A percentile compares a stretch with the other conserved stretches of the same genome.
Conservation (phyloP, 2,113 vertebrate genomes). For the Protobothrops flavoviridis region DNA sequence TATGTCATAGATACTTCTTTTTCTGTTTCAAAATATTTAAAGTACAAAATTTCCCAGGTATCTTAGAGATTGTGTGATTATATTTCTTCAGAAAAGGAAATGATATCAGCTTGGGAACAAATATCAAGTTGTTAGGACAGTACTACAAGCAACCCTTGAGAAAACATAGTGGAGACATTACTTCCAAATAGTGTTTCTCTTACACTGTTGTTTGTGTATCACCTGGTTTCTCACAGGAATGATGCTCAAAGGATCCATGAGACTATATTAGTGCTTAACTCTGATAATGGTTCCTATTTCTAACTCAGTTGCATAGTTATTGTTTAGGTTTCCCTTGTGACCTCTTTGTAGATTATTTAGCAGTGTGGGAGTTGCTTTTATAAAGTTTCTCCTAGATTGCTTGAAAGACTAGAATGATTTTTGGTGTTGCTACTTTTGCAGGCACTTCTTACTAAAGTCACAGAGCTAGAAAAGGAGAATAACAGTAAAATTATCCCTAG, state of each 20-base stretch:
- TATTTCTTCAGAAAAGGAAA: constrained; percentile 14
- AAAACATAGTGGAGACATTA: not conserved
- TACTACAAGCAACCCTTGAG: not conserved
- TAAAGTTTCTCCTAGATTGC: not conserved
- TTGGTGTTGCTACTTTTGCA: not conserved
- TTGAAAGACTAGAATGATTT: not conserved
- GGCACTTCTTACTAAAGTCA: not conserved
- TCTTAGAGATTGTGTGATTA: not conserved
- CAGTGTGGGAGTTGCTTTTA: not conserved
- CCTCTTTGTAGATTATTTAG: not conserved
- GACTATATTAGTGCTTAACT: not conserved
- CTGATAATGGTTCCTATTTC: not conserved
- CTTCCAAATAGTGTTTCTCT: not conserved
- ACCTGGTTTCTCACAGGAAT: not conserved
- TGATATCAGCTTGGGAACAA: not conserved
- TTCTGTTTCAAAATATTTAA: not conserved
- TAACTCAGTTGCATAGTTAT: not conserved
- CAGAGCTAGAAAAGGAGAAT: not conserved
- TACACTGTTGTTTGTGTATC: not conserved
- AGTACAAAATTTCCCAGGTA: not conserved
- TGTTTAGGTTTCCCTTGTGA: not conserved
- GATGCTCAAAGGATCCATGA: not conserved
- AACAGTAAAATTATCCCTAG: not conserved
- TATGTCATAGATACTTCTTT: not conserved
- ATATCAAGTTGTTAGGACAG: constrained; percentile 28